Percentiles rank a stretch among this genome's conserved stretches.
Conservation (phyloP, 1,140 invertebrate species). For the Platorchestia sp. region DNA sequence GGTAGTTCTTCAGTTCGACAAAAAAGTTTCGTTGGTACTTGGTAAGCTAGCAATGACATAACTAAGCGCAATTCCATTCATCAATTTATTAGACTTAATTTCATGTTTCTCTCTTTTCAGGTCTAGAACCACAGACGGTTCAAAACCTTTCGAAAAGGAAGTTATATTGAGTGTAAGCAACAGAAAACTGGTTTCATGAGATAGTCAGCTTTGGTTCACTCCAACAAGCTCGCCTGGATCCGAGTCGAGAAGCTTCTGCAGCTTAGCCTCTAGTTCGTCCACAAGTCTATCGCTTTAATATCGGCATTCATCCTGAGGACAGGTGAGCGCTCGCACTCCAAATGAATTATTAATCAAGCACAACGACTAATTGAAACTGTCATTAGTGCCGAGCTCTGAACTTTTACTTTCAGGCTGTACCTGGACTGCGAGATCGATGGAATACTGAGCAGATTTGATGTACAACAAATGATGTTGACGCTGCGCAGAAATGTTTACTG, state of each 20-base stretch:
- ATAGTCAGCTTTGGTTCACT: background rate
- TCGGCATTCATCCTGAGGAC: background rate
- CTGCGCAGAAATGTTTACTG: background rate
- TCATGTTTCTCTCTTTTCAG: background rate
- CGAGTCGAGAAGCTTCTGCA: background rate
- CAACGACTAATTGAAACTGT: background rate
- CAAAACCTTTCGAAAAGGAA: background rate
- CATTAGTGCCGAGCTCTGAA: background rate
- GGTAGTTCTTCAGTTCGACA: background rate
- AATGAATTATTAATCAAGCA: constrained; percentile 29
- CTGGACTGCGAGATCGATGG: background rate
- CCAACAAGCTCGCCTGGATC: background rate
- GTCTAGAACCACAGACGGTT: background rate
- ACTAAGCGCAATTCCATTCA: background rate
- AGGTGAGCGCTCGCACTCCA: background rate
- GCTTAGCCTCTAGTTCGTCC: background rate
- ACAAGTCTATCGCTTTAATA: background rate
- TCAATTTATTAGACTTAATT: background rate
- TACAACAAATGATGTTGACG: background rate
- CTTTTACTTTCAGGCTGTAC: background rate
- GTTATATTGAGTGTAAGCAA: background rate
- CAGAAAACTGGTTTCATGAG: background rate
- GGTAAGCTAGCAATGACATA: background rate
- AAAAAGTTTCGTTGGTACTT: background rate
- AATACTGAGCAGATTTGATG: background rate